phyloP scores from a whole-genome alignment of 2,113 vertebrate species.

The Erythrocercus mccallii region DNA sequence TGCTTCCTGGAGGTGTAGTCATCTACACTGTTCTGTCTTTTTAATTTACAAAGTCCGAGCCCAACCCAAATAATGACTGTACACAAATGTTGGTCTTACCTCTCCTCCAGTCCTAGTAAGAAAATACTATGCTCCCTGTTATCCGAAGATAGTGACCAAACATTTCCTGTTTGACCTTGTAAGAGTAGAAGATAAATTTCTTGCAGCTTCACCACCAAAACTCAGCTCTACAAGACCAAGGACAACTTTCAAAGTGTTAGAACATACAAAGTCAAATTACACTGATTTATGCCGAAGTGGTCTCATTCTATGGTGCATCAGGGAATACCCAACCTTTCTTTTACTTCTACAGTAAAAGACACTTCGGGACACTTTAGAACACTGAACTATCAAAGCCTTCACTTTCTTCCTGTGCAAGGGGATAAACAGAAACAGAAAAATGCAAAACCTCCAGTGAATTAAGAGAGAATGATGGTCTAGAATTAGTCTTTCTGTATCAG shows the following conservation, averaged over 20 bases:
- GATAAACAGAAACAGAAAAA: not conserved
- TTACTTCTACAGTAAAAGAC: not conserved
- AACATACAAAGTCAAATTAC: not conserved
- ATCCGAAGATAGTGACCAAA: not conserved
- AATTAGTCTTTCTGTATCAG: not conserved
- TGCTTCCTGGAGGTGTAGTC: not conserved
- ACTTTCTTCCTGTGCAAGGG: not conserved
- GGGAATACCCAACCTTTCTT: not conserved
- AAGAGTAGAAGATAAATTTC: not conserved
- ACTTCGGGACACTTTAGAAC: not conserved
- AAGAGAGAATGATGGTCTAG: not conserved
- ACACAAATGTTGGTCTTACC: not conserved
- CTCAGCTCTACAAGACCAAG: not conserved
- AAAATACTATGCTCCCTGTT: not conserved
- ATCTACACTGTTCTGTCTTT: not conserved
- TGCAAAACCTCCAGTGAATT: rapidly evolving
- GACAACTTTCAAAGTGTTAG: not conserved
- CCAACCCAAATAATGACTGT: not conserved
- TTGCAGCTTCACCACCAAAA: not conserved
- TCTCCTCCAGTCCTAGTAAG: not conserved
- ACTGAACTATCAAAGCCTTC: not conserved
- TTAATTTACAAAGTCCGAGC: not conserved
- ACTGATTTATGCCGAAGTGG: not conserved
- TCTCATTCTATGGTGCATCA: not conserved
- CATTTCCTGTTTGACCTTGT: not conserved